phyloP scores from a whole-genome alignment of 1,140 invertebrate species.

The Brachionus rubens region DNA sequence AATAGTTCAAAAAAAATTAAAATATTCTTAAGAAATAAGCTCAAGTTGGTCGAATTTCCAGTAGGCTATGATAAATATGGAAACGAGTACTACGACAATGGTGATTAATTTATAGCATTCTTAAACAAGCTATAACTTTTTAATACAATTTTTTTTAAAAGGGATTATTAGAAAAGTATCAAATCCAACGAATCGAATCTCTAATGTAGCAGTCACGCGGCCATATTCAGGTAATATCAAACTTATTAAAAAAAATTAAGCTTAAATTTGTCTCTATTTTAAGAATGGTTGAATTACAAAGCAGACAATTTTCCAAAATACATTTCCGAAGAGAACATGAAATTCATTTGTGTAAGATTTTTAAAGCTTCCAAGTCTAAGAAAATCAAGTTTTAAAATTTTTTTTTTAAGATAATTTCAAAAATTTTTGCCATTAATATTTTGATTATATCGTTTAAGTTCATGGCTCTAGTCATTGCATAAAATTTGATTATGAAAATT shows the following conservation, averaged over 20 bases:
- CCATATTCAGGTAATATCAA: conserved; percentile 4
- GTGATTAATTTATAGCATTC: background rate
- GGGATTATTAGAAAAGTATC: conserved; percentile 9
- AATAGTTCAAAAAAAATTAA: conserved; percentile 11
- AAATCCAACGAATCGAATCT: background rate
- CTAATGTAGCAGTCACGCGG: background rate
- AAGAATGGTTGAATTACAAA: conserved; percentile 35
- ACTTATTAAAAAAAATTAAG: background rate
- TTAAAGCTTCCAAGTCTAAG: background rate
- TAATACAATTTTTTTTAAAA: background rate
- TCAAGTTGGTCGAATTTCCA: background rate
- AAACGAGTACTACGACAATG: conserved; percentile 32
- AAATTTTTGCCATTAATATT: background rate
- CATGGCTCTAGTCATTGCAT: conserved; percentile 3
- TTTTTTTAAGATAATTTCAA: conserved; percentile 19
- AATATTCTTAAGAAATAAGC: background rate
- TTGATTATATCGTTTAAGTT: conserved; percentile 1
- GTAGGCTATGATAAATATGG: conserved; percentile 26
- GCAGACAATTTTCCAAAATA: conserved; percentile 17
- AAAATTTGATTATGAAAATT: background rate
- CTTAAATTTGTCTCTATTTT: background rate
- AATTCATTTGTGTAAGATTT: background rate
- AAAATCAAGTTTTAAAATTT: background rate
- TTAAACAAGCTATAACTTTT: background rate
- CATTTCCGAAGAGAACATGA: background rate